A percentile compares a stretch with the other conserved stretches of the same genome.
These are phyloP conservation scores for Percopsis omiscomaycus DNA, from an alignment of 2,797 vertebrate genomes.

Conservation along the genomic window DNA sequence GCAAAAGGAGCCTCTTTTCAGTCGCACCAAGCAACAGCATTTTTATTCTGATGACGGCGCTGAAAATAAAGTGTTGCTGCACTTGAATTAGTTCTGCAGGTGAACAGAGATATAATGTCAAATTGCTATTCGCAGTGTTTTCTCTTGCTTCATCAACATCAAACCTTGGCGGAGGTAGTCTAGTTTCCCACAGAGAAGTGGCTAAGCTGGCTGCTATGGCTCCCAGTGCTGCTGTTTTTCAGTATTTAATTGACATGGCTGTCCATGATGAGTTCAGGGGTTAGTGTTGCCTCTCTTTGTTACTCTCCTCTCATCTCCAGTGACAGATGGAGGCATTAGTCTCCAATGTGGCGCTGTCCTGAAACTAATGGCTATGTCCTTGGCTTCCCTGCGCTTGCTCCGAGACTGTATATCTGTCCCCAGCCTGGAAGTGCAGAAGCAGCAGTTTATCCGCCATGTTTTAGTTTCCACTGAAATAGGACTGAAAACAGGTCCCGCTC, in stretches of 20 bases:
- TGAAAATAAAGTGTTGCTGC: constrained; percentile 1
- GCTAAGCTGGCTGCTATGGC: constrained; percentile 62
- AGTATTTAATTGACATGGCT: constrained; percentile 78
- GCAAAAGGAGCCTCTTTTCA: constrained; percentile 11
- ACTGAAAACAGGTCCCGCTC: constrained; percentile 65
- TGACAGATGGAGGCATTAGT: constrained; percentile 81
- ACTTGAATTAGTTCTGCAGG: constrained; percentile 18
- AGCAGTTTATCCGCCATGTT: constrained; percentile 76
- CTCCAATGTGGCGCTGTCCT: constrained; percentile 78
- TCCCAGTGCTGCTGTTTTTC: constrained; percentile 76
- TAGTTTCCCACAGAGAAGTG: constrained; percentile 43
- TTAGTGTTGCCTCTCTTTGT: constrained; percentile 80
- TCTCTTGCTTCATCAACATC: constrained; percentile 36
- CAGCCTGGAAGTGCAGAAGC: constrained; percentile 76
- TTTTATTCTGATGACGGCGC: not conserved
- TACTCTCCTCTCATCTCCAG: constrained; percentile 77
- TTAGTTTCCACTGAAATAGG: constrained; percentile 77
- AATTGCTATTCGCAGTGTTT: constrained; percentile 36
- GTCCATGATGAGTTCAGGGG: constrained; percentile 79
- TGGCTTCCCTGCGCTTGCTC: constrained; percentile 70
- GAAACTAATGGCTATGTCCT: constrained; percentile 82
- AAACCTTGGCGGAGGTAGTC: constrained; percentile 37
- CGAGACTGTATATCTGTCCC: constrained; percentile 77
- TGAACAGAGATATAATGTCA: constrained; percentile 34
- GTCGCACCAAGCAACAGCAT: not conserved